Evolutionary conservation across 2,113 vertebrate species (phyloP), one percentile per base, ranked within the genome.

Genomic region (Sarotherodon lohbergeri): DNA sequence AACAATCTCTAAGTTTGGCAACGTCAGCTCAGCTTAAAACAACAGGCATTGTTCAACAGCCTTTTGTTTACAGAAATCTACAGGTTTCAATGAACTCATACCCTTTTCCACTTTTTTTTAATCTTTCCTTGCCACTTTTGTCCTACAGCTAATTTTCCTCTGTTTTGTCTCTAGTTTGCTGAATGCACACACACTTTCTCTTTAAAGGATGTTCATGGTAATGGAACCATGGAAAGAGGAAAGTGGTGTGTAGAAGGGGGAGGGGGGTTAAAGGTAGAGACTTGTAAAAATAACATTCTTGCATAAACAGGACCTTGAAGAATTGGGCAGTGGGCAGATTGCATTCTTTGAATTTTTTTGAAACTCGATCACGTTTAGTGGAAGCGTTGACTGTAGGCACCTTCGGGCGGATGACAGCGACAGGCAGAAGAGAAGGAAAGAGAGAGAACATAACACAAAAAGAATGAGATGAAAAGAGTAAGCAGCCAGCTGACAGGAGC

Each of bases 1-100:
- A 96, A 96, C 96, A 94, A 95, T 95, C 92, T 96, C 95, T 93
- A 95, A 95, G 94, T 95, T 93, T 89, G 94, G 91, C 95, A 87
- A 88, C 80, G 94, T 96, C 96, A 96, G 96, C 96, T 93, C 83
- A 32, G 90, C 93, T 93, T 96, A 93, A 96, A 96, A 96, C 95
- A 96, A 95, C 96, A 95, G 87, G 32, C 91, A 95, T 95, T 96
- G 95, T 96, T 81, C 61, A 9, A 50, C 29, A 0, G 50, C 76
- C 91, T 94, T 93, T 95, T 95, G 95, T 95, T 95, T 90, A 94
- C 91, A 86, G 73, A 95, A 93, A 95, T 93, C 87, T 91, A 93
- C 91, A 96, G 90, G 94, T 95, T 95, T 90, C 91, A 94, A 92
- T 85, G 81, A 88, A 88, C 56, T 84, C 46, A 27, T 71, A 17